Conservation (phyloP, 2,113 vertebrate genomes). For the Ramphastos sulfuratus region DNA sequence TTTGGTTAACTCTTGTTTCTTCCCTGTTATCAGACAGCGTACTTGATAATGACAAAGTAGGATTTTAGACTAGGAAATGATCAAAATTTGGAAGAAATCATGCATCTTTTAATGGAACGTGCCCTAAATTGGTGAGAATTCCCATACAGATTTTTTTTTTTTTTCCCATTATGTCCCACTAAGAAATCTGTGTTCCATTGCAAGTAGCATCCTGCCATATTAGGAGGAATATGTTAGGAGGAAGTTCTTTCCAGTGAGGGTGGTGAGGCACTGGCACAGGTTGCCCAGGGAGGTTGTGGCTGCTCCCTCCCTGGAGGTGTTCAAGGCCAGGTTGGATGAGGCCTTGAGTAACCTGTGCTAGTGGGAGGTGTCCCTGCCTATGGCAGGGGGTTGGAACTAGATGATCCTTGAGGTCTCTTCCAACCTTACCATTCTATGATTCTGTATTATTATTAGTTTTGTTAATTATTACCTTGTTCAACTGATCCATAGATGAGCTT, state of each 20-base stretch:
- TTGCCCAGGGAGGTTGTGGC: no score
- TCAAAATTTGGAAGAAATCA: not conserved
- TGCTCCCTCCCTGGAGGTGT: no score
- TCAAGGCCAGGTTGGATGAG: no score
- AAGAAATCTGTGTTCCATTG: not conserved
- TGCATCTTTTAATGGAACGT: not conserved
- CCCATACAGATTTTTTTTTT: not conserved
- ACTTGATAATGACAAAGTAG: not conserved
- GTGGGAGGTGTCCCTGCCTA: no score
- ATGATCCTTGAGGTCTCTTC: no score
- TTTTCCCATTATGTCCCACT: not conserved
- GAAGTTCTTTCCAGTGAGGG: no score
- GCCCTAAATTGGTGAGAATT: not conserved
- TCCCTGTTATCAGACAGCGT: not conserved
- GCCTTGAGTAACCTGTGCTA: no score
- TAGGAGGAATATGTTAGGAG: not conserved
- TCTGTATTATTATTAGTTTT: not conserved
- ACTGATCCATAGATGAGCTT: not conserved
- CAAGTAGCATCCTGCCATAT: not conserved
- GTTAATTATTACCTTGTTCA: not conserved
- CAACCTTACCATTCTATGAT: no score
- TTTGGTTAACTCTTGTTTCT: constrained; percentile 57
- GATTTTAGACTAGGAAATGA: not conserved
- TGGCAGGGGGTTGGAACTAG: no score
- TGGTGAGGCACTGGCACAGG: no score